Percentiles rank a stretch among this genome's conserved stretches.
Evolutionary conservation across 2,113 vertebrate genomes (phyloP).

Genomic region (Mastomys coucha): DNA sequence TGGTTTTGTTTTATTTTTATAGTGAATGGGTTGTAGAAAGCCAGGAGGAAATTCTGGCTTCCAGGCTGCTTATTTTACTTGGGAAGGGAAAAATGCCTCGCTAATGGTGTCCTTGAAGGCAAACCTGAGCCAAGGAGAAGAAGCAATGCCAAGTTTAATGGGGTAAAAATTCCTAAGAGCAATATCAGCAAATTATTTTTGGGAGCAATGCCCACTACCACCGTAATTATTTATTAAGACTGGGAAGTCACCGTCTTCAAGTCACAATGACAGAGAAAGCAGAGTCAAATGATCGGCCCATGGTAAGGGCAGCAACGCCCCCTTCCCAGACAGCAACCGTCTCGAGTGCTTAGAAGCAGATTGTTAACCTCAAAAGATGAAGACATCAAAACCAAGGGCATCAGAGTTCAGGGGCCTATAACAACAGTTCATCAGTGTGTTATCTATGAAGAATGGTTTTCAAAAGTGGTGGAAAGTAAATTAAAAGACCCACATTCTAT

Average conservation of each 20-base stretch:
- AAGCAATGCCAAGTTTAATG: constrained; percentile 58
- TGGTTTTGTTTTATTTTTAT: constrained; percentile 72
- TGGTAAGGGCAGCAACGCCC: neutral
- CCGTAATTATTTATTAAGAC: neutral
- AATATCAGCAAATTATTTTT: constrained; percentile 39
- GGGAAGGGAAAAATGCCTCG: constrained; percentile 63
- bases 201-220: constrained; percentile 45
- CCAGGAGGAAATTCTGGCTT: constrained; percentile 74
- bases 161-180: constrained; percentile 61
- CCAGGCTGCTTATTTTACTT: constrained; percentile 70
- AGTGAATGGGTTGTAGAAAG: constrained; percentile 61
- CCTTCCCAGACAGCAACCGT: neutral
- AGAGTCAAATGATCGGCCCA: neutral
- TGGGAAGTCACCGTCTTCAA: neutral
- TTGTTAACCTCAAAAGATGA: neutral
- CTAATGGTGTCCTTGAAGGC: constrained; percentile 49
- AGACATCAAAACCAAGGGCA: neutral
- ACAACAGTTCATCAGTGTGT: too few species aligned
- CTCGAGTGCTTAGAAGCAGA: neutral
- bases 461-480: constrained; percentile 1
- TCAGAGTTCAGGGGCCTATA: neutral
- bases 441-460: neutral
- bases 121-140: constrained; percentile 6
- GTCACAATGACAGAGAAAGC: neutral
- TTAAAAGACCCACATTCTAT: neutral